A percentile compares a stretch with the other conserved stretches of the same genome.
phyloP scores from a whole-genome alignment of 2,113 vertebrate species.

The Pachypanchax playfairii region DNA sequence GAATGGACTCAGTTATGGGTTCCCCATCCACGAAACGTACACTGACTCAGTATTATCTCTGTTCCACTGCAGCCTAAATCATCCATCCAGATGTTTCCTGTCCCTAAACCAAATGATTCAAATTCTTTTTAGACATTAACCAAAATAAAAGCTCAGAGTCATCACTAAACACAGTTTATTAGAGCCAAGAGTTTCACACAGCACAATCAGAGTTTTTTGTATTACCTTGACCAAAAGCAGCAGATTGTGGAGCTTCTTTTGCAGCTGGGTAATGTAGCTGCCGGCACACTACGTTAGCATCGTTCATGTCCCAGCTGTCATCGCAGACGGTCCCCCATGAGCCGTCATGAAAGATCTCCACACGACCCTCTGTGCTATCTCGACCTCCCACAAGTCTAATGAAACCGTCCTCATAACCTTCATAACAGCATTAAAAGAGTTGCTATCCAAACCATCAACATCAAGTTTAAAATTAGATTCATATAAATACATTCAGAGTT shows the following conservation, averaged over 20 bases:
- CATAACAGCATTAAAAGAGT: too few species aligned
- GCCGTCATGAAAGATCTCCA: conserved; percentile 46
- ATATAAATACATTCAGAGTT: too few species aligned
- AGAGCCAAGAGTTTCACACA: neutral
- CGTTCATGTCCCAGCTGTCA: conserved; percentile 21
- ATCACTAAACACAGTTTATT: neutral
- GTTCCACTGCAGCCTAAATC: conserved; percentile 11
- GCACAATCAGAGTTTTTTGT: neutral
- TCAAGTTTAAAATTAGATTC: too few species aligned
- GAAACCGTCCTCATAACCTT: conserved; percentile 18
- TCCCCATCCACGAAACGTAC: conserved; percentile 27
- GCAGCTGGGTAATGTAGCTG: conserved; percentile 17
- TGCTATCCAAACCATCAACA: too few species aligned
- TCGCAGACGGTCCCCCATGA: conserved; percentile 47
- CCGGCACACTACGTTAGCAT: conserved; percentile 23
- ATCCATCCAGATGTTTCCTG: conserved; percentile 39
- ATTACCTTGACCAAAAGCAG: conserved; percentile 21
- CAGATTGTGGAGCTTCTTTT: neutral
- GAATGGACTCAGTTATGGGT: conserved; percentile 3
- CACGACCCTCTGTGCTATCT: conserved; percentile 30
- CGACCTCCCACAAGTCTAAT: conserved; percentile 19
- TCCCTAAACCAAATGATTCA: conserved; percentile 16
- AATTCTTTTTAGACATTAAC: neutral
- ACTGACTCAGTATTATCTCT: conserved; percentile 13
- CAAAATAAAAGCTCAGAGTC: neutral